These are phyloP conservation scores for Hypolimnas misippus DNA, from an alignment of 2,888 invertebrate genomes.

Conservation along the genomic window DNA sequence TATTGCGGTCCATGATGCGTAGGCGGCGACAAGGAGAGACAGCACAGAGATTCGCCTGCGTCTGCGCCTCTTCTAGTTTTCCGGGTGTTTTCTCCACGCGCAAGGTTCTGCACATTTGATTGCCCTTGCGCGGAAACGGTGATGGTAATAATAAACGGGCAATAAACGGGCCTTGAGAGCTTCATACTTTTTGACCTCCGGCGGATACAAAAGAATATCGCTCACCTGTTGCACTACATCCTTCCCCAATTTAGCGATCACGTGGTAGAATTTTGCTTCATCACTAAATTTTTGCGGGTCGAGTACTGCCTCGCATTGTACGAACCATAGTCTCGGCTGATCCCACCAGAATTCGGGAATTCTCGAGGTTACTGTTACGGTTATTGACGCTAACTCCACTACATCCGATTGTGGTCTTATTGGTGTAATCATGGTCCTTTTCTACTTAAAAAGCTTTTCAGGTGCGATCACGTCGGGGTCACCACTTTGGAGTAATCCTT, in stretches of 20 bases:
- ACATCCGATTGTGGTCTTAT: too few relatives aligned
- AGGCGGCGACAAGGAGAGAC: slow-evolving; percentile 31
- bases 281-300: background rate
- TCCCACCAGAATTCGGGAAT: background rate
- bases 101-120: slow-evolving; percentile 36
- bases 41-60: slow-evolving; percentile 34
- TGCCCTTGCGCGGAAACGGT: slow-evolving; percentile 25
- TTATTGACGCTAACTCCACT: background rate
- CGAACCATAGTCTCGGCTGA: background rate
- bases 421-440: too few relatives aligned
- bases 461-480: too few relatives aligned
- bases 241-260: too few relatives aligned
- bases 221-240: too few relatives aligned
- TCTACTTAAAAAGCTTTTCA: too few relatives aligned
- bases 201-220: too few relatives aligned
- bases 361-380: background rate
- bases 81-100: slow-evolving; percentile 29
- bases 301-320: background rate
- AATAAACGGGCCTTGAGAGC: too few relatives aligned
- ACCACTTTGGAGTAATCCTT: too few relatives aligned
- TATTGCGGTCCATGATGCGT: slow-evolving; percentile 33
- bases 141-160: slow-evolving; percentile 27
- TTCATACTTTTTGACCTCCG: too few relatives aligned
- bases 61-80: slow-evolving; percentile 36
- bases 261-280: background rate